Percentiles rank a stretch among this genome's conserved stretches.
phyloP scores from a whole-genome alignment of 2,113 vertebrate species.

The Merops nubicus region DNA sequence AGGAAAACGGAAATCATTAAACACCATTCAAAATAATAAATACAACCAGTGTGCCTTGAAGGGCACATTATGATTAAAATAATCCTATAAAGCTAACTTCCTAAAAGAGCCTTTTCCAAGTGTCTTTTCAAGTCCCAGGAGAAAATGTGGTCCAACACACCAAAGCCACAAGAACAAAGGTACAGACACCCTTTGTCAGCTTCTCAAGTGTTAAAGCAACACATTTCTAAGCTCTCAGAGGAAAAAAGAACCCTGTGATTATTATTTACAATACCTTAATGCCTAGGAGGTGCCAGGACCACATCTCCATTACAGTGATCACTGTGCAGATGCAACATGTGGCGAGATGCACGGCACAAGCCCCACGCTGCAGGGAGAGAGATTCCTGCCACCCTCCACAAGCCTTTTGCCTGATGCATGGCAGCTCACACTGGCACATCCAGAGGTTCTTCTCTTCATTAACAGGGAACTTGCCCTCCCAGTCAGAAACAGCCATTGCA shows the following conservation, averaged over 20 bases:
- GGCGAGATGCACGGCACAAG: fast-evolving
- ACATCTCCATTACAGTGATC: background rate
- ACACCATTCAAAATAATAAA: conserved; percentile 8
- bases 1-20: background rate
- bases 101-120: background rate
- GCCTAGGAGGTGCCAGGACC: background rate
- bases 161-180: background rate
- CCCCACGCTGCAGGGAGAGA: fast-evolving
- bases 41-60: background rate
- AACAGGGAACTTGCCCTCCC: background rate
- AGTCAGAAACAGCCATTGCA: background rate
- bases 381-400: background rate
- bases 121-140: background rate
- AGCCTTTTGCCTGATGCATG: fast-evolving
- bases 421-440: background rate
- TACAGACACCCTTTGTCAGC: background rate
- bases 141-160: background rate
- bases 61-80: background rate
- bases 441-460: background rate
- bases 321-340: fast-evolving
- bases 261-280: background rate
- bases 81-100: background rate
- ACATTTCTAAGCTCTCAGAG: background rate
- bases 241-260: background rate
- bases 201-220: background rate